These are phyloP conservation scores for Tenthredo livida DNA, from an alignment of 2,888 invertebrate genomes.

Conservation along the genomic window DNA sequence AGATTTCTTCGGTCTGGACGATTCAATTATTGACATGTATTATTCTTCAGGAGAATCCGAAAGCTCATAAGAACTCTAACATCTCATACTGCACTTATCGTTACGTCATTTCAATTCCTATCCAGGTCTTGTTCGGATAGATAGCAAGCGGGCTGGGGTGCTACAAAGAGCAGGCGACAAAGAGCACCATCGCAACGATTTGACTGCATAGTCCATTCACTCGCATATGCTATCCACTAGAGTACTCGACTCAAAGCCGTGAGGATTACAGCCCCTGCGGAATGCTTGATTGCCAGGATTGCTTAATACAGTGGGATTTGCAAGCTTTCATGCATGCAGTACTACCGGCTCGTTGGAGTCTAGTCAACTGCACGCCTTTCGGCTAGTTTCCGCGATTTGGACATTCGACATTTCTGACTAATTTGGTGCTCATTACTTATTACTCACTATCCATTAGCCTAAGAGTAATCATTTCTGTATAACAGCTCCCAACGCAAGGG, in stretches of 20 bases:
- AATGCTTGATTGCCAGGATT: slow-evolving; percentile 34
- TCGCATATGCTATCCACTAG: not conserved
- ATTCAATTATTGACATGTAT: not conserved
- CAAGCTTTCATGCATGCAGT: not conserved
- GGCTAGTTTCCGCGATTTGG: not conserved
- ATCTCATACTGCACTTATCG: too few relatives aligned
- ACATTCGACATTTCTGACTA: not conserved
- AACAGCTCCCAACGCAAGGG: not conserved
- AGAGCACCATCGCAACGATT: slow-evolving; percentile 27
- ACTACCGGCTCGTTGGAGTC: not conserved
- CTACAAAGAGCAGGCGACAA: not conserved
- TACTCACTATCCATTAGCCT: not conserved
- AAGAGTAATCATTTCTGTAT: not conserved
- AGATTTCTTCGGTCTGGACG: not conserved
- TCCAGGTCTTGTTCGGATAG: not conserved
- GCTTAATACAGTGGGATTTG: not conserved
- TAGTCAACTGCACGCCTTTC: not conserved
- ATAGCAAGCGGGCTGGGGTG: not conserved
- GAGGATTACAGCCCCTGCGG: slow-evolving; percentile 23
- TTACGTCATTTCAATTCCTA: not conserved
- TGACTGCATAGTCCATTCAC: not conserved
- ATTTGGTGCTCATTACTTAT: not conserved
- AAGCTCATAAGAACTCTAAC: too few relatives aligned
- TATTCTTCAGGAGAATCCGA: too few relatives aligned
- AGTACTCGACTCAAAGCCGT: slow-evolving; percentile 22